phyloP scores from a whole-genome alignment of 1,140 invertebrate genomes.

The Choristoneura fumiferana region DNA sequence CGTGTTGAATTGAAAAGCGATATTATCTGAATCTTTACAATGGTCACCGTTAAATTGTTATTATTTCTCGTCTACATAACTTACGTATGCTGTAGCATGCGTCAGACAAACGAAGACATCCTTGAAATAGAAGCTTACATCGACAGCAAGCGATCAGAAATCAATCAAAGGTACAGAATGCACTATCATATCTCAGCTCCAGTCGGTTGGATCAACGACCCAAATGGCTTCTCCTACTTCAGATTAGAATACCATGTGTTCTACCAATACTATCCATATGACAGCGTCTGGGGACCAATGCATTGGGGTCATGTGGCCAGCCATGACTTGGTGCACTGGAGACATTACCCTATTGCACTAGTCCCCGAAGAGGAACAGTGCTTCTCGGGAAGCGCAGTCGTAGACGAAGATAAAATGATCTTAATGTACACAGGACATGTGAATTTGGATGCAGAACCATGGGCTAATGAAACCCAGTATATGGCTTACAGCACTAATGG shows the following conservation, averaged over 20 bases:
- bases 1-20: too few relatives aligned
- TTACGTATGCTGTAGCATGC: neutral
- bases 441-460: slow-evolving; percentile 39
- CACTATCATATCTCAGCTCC: slow-evolving; percentile 22
- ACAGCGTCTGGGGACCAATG: slow-evolving; percentile 49
- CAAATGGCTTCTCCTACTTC: slow-evolving; percentile 38
- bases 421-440: slow-evolving; percentile 66
- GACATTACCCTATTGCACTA: slow-evolving; percentile 60
- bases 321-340: slow-evolving; percentile 64
- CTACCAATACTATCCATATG: slow-evolving; percentile 62
- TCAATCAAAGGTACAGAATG: slow-evolving; percentile 21
- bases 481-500: slow-evolving; percentile 63
- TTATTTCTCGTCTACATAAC: slow-evolving; percentile 29
- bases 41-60: slow-evolving; percentile 30
- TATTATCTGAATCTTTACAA: neutral
- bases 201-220: slow-evolving; percentile 40
- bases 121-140: slow-evolving; percentile 20
- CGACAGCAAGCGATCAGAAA: slow-evolving; percentile 9
- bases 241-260: slow-evolving; percentile 36
- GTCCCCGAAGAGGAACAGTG: slow-evolving; percentile 63
- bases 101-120: neutral
- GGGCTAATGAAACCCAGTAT: slow-evolving; percentile 61
- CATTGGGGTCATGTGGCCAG: slow-evolving; percentile 66
- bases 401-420: slow-evolving; percentile 44
- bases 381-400: slow-evolving; percentile 68